Conservation (phyloP, 1,140 invertebrate genomes). For the Drosophila oshimai region DNA sequence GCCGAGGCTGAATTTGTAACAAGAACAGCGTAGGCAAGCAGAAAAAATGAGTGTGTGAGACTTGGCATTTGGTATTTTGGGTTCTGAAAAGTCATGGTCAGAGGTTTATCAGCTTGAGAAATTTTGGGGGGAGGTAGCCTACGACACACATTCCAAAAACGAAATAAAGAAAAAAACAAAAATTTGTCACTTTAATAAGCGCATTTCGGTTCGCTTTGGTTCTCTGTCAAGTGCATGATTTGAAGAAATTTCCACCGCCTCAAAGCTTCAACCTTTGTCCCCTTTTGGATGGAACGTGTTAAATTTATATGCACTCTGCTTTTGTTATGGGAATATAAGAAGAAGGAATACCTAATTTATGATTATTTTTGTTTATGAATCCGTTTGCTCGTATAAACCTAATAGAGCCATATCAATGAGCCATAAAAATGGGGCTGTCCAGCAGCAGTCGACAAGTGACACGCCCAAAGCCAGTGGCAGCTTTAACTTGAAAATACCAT, state of each 20-base stretch:
- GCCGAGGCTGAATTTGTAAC: constrained; percentile 53
- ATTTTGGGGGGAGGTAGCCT: not conserved
- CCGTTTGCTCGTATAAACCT: constrained; percentile 69
- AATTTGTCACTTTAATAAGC: constrained; percentile 79
- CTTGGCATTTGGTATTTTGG: constrained; percentile 36
- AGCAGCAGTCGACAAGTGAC: constrained; percentile 10
- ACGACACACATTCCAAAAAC: constrained; percentile 13
- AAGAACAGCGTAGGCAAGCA: constrained; percentile 60
- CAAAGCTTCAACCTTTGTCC: constrained; percentile 30
- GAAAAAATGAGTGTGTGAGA: constrained; percentile 36
- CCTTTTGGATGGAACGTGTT: constrained; percentile 52
- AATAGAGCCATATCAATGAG: constrained; percentile 74
- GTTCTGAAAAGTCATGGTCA: constrained; percentile 65
- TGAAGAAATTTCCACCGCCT: constrained; percentile 9
- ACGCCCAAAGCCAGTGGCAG: constrained; percentile 49
- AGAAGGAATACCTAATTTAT: constrained; percentile 59
- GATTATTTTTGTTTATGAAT: constrained; percentile 76
- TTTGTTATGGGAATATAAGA: constrained; percentile 16
- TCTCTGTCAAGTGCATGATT: constrained; percentile 59
- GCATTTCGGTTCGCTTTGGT: constrained; percentile 42
- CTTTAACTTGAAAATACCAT: constrained; percentile 19
- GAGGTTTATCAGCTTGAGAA: constrained; percentile 13
- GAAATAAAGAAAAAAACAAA: constrained; percentile 20
- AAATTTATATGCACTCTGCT: constrained; percentile 37
- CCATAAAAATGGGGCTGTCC: constrained; percentile 64